These are phyloP conservation scores for Callospermophilus lateralis DNA, from an alignment of 2,113 vertebrate genomes.

Conservation along the genomic window DNA sequence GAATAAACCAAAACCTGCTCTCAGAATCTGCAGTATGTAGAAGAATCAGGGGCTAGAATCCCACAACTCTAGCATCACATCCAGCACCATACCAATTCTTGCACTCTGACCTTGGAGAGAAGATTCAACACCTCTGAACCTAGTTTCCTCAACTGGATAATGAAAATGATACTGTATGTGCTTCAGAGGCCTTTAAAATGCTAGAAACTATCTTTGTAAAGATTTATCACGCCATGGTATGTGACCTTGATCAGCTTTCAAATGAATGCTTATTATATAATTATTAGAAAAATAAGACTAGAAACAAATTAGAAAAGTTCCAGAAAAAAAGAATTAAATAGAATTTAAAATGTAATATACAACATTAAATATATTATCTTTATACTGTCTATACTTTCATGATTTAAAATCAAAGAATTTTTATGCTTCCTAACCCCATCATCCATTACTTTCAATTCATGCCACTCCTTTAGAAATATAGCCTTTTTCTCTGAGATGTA, in stretches of 20 bases:
- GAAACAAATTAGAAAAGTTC: background rate
- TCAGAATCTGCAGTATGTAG: background rate
- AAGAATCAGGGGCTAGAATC: background rate
- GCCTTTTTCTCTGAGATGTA: background rate
- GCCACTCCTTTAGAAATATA: background rate
- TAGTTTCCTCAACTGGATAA: background rate
- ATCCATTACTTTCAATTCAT: background rate
- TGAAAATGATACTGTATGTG: background rate
- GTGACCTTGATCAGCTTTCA: background rate
- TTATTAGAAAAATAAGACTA: background rate
- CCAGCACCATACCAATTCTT: background rate
- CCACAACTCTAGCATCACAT: no score
- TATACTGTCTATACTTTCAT: background rate
- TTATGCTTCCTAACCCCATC: background rate
- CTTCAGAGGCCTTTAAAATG: background rate
- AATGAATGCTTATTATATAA: background rate
- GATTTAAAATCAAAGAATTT: background rate
- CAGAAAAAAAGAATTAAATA: background rate
- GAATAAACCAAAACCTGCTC: background rate
- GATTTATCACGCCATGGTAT: background rate
- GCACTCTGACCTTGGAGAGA: background rate
- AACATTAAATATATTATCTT: background rate
- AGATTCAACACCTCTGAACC: background rate
- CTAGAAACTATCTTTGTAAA: background rate
- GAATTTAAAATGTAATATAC: background rate